Evolutionary conservation across 2,113 vertebrate genomes (phyloP), one percentile per base, ranked within the genome.

Genomic region (Dryoscopus gambensis): DNA sequence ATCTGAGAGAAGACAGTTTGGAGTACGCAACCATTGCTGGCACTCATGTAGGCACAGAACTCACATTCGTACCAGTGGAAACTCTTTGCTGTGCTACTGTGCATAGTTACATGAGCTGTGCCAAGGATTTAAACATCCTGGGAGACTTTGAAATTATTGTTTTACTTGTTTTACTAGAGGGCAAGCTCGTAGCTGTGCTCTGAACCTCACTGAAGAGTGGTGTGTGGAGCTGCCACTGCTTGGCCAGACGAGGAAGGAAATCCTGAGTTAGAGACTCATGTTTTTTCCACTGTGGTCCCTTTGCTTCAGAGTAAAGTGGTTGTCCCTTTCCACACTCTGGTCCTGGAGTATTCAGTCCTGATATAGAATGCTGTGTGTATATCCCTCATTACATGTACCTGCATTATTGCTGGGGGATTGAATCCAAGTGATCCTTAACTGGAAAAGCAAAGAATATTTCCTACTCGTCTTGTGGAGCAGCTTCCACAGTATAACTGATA

Each of bases 41-140:
- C n/a, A 6, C 20, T 57, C 39, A 1, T 3, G 2, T 49, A 3
- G 15, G 50, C 3, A 5, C 20, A 37, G 50, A 37, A 30, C 12
- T 67, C 5, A 0, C 1, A 0, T 47, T 84, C 6, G 5, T 62
- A 69, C 6, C 7, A 2, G 17, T 13, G n/a, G 42, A 40, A 55
- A 30, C 14, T 50, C 40, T 60, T 67, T 64, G 35, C 67, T 56
- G 4, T 11, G 24, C 56, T 64, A 5, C 13, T 28, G 16, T 56
- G 44, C 15, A 0, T 33, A n/a, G 13, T 31, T 40, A 10, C 8
- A 5, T 16, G 52, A 44, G 33, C 21, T 49, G 8, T 47, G 30
- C 9, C 35, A 62, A 74, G 30, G 55, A 21, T 49, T 84, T 59
- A 19, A 71, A 52, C 67, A 53, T 17, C 21, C 37, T 46, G 15